Evolutionary conservation across 2,113 vertebrate species (phyloP), one percentile per base, ranked within the genome.

Genomic region (Cyrtonyx montezumae): DNA sequence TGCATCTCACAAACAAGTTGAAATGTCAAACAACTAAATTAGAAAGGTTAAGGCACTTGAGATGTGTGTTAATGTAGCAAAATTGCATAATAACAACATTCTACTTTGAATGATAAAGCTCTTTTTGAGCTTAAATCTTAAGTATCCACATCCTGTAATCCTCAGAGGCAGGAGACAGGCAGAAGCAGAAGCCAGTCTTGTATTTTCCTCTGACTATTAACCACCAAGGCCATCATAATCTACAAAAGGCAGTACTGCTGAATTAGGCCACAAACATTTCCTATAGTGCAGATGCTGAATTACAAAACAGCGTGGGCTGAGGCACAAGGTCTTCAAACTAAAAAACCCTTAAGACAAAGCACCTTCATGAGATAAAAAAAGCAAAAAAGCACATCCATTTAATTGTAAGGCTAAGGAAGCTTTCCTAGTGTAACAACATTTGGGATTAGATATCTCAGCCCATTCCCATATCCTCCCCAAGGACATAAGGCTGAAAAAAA

Each of bases 31-130:
- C 94, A 96, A 94, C 84, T 70, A 92, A 77, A 92, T 96, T 91
- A 97, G 73, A 88, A 48, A 94, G 92, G 87, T 96, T 98, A 98
- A 98, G 98, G 98, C 98, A 98, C 97, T 98, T 98, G 75, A 93
- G 83, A 97, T 78, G n/a, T 90, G 88, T 96, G 94, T 96, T 84
- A 97, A 95, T 88, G 94, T 85, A 91, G 91, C 69, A 96, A 93
- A 93, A 92, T 88, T 96, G 89, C 55, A 32, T 89, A 95, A 96
- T 68, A 94, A 68, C 43, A 96, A 96, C 79, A 91, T 81, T 84
- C 59, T 71, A 84, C 75, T 92, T 89, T 69, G 88, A 97, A 85
- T 58, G 12, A 75, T 51, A 65, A 4, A 93, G 90, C 56, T 82
- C n/a, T 74, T 51, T 79, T 90, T 6, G 23, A 71, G 79, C 45